These are phyloP conservation scores for Trichomycterus rosablanca DNA, from an alignment of 2,113 vertebrate species.

Conservation along the genomic window DNA sequence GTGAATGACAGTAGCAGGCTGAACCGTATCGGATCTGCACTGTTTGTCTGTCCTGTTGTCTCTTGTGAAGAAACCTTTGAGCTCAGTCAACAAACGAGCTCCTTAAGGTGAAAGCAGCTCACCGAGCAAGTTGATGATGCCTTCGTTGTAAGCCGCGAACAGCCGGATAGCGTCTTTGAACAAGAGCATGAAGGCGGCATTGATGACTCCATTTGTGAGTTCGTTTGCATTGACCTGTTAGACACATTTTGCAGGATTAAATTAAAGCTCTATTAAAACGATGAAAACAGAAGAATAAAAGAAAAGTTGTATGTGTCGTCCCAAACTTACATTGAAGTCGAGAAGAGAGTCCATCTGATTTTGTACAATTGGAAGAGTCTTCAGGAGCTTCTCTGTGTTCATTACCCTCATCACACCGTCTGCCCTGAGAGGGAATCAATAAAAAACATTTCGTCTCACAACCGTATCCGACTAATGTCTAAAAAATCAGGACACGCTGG, in stretches of 20 bases:
- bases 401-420: conserved; percentile 94
- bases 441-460: not conserved
- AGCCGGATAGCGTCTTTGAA: conserved; percentile 97
- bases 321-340: conserved; percentile 84
- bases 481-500: no score
- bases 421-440: conserved; percentile 63
- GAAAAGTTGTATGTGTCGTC: not conserved
- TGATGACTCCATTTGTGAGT: conserved; percentile 94
- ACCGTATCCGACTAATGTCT: no score
- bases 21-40: no score
- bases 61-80: no score
- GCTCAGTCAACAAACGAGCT: conserved; percentile 20
- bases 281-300: not conserved
- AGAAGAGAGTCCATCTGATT: conserved; percentile 92
- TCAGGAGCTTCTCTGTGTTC: conserved; percentile 91
- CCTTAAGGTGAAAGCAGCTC: conserved; percentile 48
- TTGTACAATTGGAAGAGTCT: conserved; percentile 88
- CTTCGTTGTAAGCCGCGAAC: conserved; percentile 94
- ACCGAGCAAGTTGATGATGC: conserved; percentile 94
- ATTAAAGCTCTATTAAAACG: not conserved
- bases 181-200: conserved; percentile 95
- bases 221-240: conserved; percentile 91
- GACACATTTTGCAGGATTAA: no score
- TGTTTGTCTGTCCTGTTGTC: no score
- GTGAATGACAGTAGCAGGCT: no score